Conservation (phyloP, 2,888 invertebrate species). For the Leucophora obtusa region DNA sequence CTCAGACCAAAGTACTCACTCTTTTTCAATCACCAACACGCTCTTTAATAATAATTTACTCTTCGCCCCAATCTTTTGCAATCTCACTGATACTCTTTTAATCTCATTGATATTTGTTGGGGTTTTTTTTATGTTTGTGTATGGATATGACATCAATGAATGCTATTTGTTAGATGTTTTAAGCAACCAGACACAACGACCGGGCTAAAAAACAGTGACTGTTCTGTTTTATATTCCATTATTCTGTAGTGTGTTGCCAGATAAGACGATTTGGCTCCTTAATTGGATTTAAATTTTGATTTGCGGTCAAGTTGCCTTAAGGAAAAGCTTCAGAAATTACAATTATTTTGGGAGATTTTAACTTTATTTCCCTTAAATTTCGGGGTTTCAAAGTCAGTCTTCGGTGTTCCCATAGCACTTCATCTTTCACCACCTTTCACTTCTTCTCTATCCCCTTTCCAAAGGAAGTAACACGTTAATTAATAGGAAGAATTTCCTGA, state of each 20-base stretch:
- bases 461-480: too few relatives aligned
- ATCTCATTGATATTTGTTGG: constrained; percentile 39
- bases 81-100: constrained; percentile 16
- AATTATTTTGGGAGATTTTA: too few relatives aligned
- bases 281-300: too few relatives aligned
- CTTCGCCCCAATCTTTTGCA: not conserved
- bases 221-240: constrained; percentile 9
- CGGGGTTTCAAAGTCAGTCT: too few relatives aligned
- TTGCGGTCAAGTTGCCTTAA: too few relatives aligned
- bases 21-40: constrained; percentile 4
- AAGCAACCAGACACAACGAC: not conserved
- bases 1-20: not conserved
- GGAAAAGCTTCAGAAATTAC: too few relatives aligned
- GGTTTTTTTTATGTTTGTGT: not conserved
- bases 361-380: too few relatives aligned
- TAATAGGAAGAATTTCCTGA: too few relatives aligned
- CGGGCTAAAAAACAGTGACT: constrained; percentile 41
- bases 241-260: constrained; percentile 7
- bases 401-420: too few relatives aligned
- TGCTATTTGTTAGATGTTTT: not conserved
- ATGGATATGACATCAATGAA: constrained; percentile 12
- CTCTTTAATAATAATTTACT: constrained; percentile 18
- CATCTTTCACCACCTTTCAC: too few relatives aligned
- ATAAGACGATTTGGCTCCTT: too few relatives aligned
- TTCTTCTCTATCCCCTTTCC: too few relatives aligned